Base-by-base conservation (phyloP, 2,797 vertebrate genomes). In the Dendrocincla tyrannina region DNA sequence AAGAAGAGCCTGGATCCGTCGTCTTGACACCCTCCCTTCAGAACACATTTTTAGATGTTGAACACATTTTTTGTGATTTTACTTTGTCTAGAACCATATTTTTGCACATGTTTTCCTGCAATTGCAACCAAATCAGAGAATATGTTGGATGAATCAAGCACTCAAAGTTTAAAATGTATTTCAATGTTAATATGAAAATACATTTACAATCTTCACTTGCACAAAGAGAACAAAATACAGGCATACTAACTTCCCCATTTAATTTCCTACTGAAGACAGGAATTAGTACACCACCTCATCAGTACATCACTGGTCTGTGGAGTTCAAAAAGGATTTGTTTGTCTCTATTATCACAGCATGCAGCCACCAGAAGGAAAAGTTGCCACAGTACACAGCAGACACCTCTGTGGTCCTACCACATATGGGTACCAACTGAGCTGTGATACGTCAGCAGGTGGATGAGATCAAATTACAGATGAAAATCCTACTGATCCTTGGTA, bases 381-480 rank as follows among this genome's bases (percentile, higher is more conserved):
- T 55, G 44, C 18, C 42, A 64, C 23, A 49, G 32, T 11, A 66
- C 23, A 15, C 53, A 80, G 41, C 27, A 80, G 64, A 62, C 10
- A 64, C 27, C 20, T 47, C 30, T 56, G 7, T 39, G 5, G 24
- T 42, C 58, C 66, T n/a, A 47, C 16, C 6, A 41, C 9, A 23
- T 9, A 55, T 3, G 5, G 25, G 20, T n/a, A 58, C 13, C 49
- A 49, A 20, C 5, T 27, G 16, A 87, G 20, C 9, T 50, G 49
- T 0, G 3, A 64, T 1, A 41, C 30, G 17, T 24, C 64, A 63
- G 64, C 10, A 59, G 17, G 3, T 33, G 10, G 7, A 52, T 47
- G 22, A 84, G 14, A 73, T 27, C 27, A 47, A 84, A 50, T 59
- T 59, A 44, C 2, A 67, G 30, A 72, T 32, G 5, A 16, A 76